Evolutionary conservation across 1,140 invertebrate genomes (phyloP).

Genomic region (Temnothorax longispinosus): DNA sequence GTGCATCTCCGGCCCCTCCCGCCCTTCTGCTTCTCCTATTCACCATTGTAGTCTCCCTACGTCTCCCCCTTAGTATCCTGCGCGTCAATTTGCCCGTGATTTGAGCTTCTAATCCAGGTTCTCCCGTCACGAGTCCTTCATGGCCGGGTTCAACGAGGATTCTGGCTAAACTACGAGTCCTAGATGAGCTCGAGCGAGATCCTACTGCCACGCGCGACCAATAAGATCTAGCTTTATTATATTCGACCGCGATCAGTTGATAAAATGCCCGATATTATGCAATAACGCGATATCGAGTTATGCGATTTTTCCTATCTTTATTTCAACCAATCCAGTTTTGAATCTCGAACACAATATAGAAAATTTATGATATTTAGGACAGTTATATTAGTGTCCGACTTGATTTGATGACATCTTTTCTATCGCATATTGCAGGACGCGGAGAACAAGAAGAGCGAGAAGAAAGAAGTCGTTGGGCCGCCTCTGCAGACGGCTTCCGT

Average conservation of each 20-base stretch:
- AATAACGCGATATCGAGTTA: neutral
- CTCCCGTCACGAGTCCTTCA: conserved; percentile 45
- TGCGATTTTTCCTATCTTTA: neutral
- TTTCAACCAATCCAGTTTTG: neutral
- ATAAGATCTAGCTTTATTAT: neutral
- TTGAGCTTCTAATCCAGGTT: conserved; percentile 63
- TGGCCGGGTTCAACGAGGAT: conserved; percentile 25
- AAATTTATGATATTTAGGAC: neutral
- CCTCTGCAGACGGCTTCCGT: conserved; percentile 95
- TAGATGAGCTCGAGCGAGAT: neutral
- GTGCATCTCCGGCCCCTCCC: conserved; percentile 53
- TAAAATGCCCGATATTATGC: neutral
- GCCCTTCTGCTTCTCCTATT: conserved; percentile 49
- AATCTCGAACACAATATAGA: neutral
- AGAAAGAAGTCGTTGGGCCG: conserved; percentile 92
- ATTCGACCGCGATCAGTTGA: neutral
- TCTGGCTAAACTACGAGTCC: conserved; percentile 24
- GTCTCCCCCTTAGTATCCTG: conserved; percentile 64
- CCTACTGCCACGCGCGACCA: neutral
- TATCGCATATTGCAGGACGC: conserved; percentile 88
- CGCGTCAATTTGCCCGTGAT: conserved; percentile 78
- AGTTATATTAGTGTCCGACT: neutral
- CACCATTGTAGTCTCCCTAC: conserved; percentile 36
- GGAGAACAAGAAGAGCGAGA: conserved; percentile 94
- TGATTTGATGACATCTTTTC: conserved; percentile 22